Base-by-base conservation (phyloP, 1,140 invertebrate species). In the Asobara japonica region DNA sequence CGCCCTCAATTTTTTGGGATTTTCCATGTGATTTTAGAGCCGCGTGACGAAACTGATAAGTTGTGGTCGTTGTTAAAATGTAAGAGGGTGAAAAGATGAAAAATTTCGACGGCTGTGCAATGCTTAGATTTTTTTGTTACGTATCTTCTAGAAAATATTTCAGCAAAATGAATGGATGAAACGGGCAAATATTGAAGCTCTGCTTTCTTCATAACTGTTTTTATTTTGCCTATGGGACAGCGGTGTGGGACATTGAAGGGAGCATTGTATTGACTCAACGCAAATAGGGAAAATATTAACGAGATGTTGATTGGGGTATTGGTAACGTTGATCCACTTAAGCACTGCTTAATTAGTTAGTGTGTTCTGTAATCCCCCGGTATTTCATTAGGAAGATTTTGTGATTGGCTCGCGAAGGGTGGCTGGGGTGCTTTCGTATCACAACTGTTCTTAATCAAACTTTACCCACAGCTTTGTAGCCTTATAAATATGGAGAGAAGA, bases 271-370 rank as follows among this genome's bases (percentile, higher is more conserved):
- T 84, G 81, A 79, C 75, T 65, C 62, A 69, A 77, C 65, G 79
- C 76, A 84, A 83, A 82, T 80, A 82, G 78, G 74, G 78, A 78
- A n/a, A 79, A 82, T 79, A 74, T 79, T 83, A 84, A 84, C 79
- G 80, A 83, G 74, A 74, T 80, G 78, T 82, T 84, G 82, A 84
- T 84, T 83, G 78, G 80, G 80, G 82, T 84, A 84, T 84, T 84
- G 80, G 83, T 83, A 79, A 82, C 80, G 78, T 79, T 84, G 77
- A 84, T 84, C 81, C 79, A 79, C 78, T 84, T 84, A 83, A 81
- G 73, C 72, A 69, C 79, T 81, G 80, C 81, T 83, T 84, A 83
- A 84, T 84, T 84, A 84, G 80, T 81, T 80, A 83, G 83, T 84
- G 80, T 82, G 79, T 82, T 82, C 78, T 79, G 79, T 79, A 83